Base-by-base conservation (phyloP, 1,140 invertebrate genomes). In the Uloborus diversus region DNA sequence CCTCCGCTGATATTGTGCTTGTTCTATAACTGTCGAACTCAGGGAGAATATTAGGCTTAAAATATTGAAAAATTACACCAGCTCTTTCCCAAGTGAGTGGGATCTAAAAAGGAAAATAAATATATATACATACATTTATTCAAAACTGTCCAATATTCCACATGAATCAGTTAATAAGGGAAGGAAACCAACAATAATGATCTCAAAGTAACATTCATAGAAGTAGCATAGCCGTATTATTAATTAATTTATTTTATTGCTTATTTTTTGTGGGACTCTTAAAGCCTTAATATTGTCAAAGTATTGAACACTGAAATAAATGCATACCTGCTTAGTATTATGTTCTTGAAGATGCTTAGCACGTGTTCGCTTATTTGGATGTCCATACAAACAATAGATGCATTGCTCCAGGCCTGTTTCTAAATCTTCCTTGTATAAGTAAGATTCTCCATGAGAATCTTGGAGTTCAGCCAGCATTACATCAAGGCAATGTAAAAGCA, bases 331-430 rank as follows among this genome's bases (percentile, higher is more conserved):
- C 47, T 89, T 88, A 1, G 91, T 91, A 82, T 92, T 92, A 85
- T 97, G 95, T 82, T 96, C 94, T 61, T 91, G 89, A 3, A 97
- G 87, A 86, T 94, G 90, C 79, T 84, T 86, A 28, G 88, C 86
- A 83, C 92, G 92, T 1, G 88, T 91, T 84, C 92, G 93, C 85
- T 92, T 95, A 79, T 90, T 90, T 1, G 94, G 93, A 88, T 96
- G 93, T 25, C 92, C 91, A 86, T 94, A 97, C 2, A 98, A 87
- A 86, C 96, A 98, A 85, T 91, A 96, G 61, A 96, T 92, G 83
- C 93, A 92, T 86, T 98, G 95, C 83, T 97, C 95, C 75, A 96
- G 87, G 69, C 93, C 91, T 71, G 92, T 91, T 53, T 90, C 89
- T 3, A 95, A 86, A 53, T 80, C 90, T 82, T 90, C 88, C 30